phyloP scores from a whole-genome alignment of 1,140 invertebrate genomes.

The Drosophila carrolli region DNA sequence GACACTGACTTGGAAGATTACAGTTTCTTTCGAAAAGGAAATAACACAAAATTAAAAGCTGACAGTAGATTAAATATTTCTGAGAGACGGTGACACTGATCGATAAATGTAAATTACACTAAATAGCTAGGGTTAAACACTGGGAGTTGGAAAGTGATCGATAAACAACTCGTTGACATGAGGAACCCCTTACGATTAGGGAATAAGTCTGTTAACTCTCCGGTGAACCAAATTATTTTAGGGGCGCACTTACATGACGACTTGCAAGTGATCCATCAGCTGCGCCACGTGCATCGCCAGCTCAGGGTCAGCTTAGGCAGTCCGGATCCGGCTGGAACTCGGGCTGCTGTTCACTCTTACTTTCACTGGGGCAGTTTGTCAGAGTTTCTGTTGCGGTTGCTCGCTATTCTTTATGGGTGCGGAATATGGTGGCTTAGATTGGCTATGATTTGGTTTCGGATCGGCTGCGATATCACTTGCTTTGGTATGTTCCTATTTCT shows the following conservation, averaged over 20 bases:
- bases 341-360: constrained; percentile 19
- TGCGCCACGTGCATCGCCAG: constrained; percentile 17
- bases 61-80: too few species aligned
- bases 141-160: too few species aligned
- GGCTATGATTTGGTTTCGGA: constrained; percentile 4
- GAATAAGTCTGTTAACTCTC: too few species aligned
- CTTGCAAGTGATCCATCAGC: not conserved
- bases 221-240: not conserved
- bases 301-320: not conserved
- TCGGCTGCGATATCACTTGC: constrained; percentile 2
- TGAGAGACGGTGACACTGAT: too few species aligned
- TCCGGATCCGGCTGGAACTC: not conserved
- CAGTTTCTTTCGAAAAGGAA: too few species aligned
- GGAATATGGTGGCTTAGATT: not conserved
- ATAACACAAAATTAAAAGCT: too few species aligned
- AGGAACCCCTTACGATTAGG: too few species aligned
- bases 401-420: constrained; percentile 21
- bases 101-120: too few species aligned
- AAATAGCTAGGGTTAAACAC: too few species aligned
- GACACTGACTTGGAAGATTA: too few species aligned
- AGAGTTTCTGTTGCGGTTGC: constrained; percentile 36
- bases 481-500: not conserved
- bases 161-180: too few species aligned
- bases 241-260: constrained; percentile 12
- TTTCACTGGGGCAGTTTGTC: constrained; percentile 24